phyloP scores from a whole-genome alignment of 2,888 invertebrate genomes.

The Balanococcus diminutus region DNA sequence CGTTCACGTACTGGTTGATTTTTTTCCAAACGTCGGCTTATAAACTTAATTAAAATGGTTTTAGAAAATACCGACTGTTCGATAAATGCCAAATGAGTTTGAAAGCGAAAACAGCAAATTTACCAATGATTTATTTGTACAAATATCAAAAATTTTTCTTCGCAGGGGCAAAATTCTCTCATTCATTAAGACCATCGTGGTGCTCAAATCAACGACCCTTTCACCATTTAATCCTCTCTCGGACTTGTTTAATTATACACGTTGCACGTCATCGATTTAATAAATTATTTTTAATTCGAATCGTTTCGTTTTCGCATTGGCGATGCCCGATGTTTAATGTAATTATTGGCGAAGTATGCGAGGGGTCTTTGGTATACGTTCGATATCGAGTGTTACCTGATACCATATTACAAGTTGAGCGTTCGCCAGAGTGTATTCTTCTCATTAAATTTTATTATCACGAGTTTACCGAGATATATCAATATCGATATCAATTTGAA shows the following conservation, averaged over 20 bases:
- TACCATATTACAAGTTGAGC: background rate
- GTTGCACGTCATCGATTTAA: slow-evolving; percentile 15
- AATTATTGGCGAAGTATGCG: background rate
- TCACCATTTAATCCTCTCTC: background rate
- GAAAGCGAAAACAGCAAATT: background rate
- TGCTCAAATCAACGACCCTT: slow-evolving; percentile 15
- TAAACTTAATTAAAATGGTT: background rate
- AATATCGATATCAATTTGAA: background rate
- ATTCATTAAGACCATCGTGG: background rate
- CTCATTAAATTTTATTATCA: slow-evolving; percentile 38
- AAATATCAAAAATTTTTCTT: too few species aligned
- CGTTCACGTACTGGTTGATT: background rate
- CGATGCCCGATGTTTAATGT: slow-evolving; percentile 11
- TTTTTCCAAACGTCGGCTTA: background rate
- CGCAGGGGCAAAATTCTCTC: background rate
- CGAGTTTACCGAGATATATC: background rate
- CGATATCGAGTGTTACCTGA: background rate
- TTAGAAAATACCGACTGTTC: background rate
- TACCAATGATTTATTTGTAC: background rate
- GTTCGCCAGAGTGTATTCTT: background rate
- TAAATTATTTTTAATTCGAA: slow-evolving; percentile 44
- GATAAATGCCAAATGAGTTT: background rate
- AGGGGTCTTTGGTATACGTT: background rate
- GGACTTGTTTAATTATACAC: slow-evolving; percentile 33
- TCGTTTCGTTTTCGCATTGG: slow-evolving; percentile 19